Evolutionary conservation across 2,888 invertebrate genomes (phyloP).

Genomic region (Eupithecia abbreviata): DNA sequence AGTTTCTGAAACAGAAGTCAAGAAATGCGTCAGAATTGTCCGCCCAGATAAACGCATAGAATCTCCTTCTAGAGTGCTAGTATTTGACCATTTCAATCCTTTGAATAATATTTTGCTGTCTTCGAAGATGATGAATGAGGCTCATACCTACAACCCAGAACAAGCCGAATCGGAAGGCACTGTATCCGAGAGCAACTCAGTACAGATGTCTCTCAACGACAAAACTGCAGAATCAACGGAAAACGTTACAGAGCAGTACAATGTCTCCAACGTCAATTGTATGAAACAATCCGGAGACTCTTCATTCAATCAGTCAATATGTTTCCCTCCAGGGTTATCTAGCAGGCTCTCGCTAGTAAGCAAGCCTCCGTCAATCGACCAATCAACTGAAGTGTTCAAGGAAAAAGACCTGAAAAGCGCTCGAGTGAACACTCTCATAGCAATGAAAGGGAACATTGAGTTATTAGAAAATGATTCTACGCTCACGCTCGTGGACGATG

Average conservation of each 20-base stretch:
- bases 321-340: background rate
- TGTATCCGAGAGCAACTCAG: slow-evolving; percentile 29
- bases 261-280: slow-evolving; percentile 27
- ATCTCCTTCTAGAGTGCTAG: slow-evolving; percentile 47
- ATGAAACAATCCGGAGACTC: slow-evolving; percentile 44
- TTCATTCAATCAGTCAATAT: slow-evolving; percentile 18
- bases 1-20: background rate
- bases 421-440: slow-evolving; percentile 67
- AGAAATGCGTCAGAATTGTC: background rate
- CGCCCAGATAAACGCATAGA: slow-evolving; percentile 7
- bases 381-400: slow-evolving; percentile 46
- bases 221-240: slow-evolving; percentile 32
- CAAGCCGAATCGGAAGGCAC: slow-evolving; percentile 33
- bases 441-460: slow-evolving; percentile 68
- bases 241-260: slow-evolving; percentile 39
- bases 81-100: slow-evolving; percentile 71
- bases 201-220: slow-evolving; percentile 12
- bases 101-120: slow-evolving; percentile 67
- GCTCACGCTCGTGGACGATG: slow-evolving; percentile 69
- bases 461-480: slow-evolving; percentile 65
- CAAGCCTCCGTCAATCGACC: slow-evolving; percentile 51
- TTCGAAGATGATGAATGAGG: slow-evolving; percentile 48
- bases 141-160: slow-evolving; percentile 61
- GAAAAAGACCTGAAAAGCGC: slow-evolving; percentile 49
- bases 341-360: slow-evolving; percentile 46